Evolutionary conservation across 2,113 vertebrate species (phyloP), one percentile per base, ranked within the genome.

Genomic region (Anoura caudifer): DNA sequence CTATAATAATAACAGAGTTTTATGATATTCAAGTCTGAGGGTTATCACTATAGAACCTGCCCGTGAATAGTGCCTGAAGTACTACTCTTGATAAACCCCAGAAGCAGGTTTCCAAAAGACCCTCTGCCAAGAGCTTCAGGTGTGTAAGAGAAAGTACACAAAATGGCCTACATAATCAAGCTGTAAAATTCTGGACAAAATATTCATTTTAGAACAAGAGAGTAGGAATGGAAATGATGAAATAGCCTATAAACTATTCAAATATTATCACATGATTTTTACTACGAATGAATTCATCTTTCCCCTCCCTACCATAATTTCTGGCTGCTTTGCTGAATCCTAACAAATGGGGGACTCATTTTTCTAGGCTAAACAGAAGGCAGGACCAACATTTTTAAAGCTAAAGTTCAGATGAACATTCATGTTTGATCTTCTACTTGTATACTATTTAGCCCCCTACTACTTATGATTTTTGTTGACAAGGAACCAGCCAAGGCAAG

Each of bases 31-130:
- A 84, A 96, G 20, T 47, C 9, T 31, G 63, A 88, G 17, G 24
- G 45, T 20, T 87, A 87, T 14, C 72, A 52, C 28, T 41, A 67
- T 24, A 28, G 28, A 87, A 59, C 3, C n/a, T 79, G 82, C 54
- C 54, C 36, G 41, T 38, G 31, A 41, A 47, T 2, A 47, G 56
- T 36, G 80, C 38, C 36, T 81, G 36, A 91, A 93, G 43, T 26
- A 47, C 5, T 61, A 69, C 33, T 81, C 20, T 84, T 81, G 20
- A 93, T 72, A 36, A 79, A 36, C 10, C 19, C 20, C 52, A 80
- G 15, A 96, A 77, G n/a, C 22, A 93, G 59, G 41, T 88, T 91
- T 93, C 86, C 79, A 69, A 93, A 94, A 86, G 79, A 79, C n/a
- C 54, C 59, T 93, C 65, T 89, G 20, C 63, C 43, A 81, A 85